These are phyloP conservation scores for Copidosoma floridanum DNA, from an alignment of 1,140 invertebrate species.

Conservation along the genomic window DNA sequence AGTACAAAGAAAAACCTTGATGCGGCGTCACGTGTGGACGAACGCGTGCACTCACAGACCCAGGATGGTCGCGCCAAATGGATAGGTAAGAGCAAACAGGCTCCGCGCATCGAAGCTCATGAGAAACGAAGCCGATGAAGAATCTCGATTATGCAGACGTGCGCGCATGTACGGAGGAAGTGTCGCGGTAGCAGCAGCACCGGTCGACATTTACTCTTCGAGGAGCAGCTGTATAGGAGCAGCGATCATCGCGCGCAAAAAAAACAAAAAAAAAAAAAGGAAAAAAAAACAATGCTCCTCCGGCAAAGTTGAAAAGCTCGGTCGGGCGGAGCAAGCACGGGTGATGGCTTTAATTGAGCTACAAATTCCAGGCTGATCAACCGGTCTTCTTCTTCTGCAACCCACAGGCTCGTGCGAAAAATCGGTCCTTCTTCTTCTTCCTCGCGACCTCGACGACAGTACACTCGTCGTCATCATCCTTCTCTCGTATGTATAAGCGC, in stretches of 20 bases:
- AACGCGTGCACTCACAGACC: too few species aligned
- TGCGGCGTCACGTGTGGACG: neutral
- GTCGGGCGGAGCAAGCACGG: conserved; percentile 31
- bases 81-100: too few species aligned
- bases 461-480: too few species aligned
- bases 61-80: too few species aligned
- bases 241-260: neutral
- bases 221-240: too few species aligned
- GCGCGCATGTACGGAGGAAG: neutral
- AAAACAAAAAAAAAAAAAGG: too few species aligned
- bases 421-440: conserved; percentile 45
- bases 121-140: neutral
- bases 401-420: conserved; percentile 56
- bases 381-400: conserved; percentile 45
- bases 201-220: neutral
- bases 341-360: conserved; percentile 54
- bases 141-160: conserved; percentile 20
- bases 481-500: too few species aligned
- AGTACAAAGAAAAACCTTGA: too few species aligned
- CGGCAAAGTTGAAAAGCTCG: conserved; percentile 27
- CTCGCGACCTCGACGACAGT: conserved; percentile 4
- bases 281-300: too few species aligned
- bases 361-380: conserved; percentile 57
- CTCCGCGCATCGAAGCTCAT: neutral
- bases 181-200: too few species aligned